Base-by-base conservation (phyloP, 2,888 invertebrate species). In the Mythimna loreyi region DNA sequence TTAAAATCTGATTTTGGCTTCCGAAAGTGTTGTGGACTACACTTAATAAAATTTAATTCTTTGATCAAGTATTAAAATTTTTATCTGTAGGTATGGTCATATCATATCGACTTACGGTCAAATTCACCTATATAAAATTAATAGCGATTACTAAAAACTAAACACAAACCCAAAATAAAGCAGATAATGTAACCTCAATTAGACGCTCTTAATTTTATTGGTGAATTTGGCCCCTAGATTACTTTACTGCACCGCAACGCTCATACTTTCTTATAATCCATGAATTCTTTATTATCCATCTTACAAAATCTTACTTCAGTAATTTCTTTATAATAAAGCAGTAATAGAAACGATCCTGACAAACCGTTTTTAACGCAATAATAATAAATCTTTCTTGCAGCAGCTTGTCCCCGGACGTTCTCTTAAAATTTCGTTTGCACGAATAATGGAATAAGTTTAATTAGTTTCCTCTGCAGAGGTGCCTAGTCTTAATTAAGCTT, bases 391-490 rank as follows among this genome's bases (percentile, higher is more conserved):
- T 89, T 84, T 85, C 87, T 85, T 82, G 86, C 86, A 88, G 83
- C 85, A 86, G 86, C 85, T 85, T 88, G 88, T 90, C 87, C 85
- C 87, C 77, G 83, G 87, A 87, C 86, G 86, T 87, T 88, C 88
- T 88, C 88, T 90, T 89, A 89, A 92, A 91, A 92, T 92, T 93
- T 92, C 87, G 89, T 92, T 92, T 90, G 86, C 88, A 85, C 86
- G 88, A 92, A 92, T 93, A 94, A 93, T 93, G 92, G 90, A 93
- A 93, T 92, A 94, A 94, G 91, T 94, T 95, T 92, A 94, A 94
- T 94, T 94, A 93, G 93, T 92, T 93, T 90, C 88, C 86, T 88
- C 87, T 87, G 87, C 87, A 88, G 87, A 91, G 91, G 90, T 91
- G 88, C 87, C 91, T 92, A 91, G 91, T 89, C 92, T 92, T 94